Evolutionary conservation across 2,113 vertebrate genomes (phyloP).

Genomic region (Pholis gunnellus): DNA sequence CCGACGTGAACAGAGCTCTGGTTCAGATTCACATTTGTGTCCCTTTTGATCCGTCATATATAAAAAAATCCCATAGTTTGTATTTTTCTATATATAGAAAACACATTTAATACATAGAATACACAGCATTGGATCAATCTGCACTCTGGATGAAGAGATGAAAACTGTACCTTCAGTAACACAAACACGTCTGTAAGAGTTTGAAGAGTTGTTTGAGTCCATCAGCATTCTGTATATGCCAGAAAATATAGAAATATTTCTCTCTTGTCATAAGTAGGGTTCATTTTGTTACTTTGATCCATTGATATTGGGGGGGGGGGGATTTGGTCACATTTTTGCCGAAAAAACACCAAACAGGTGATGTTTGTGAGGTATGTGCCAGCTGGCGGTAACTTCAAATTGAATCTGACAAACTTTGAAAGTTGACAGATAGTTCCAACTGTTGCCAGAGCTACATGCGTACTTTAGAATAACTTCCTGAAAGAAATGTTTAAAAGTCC

Average conservation of each 20-base stretch:
- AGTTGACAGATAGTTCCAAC: not conserved
- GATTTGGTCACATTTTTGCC: not conserved
- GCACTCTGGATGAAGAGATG: constrained; percentile 32
- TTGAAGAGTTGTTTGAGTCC: not conserved
- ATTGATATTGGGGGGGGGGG: not conserved
- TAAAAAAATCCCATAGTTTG: constrained; percentile 47
- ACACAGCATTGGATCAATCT: constrained; percentile 51
- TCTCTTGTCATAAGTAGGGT: not conserved
- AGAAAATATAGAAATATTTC: not conserved
- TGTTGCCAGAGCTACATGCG: not conserved
- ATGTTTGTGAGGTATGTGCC: not conserved
- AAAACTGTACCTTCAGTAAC: not conserved
- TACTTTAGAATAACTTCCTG: not conserved
- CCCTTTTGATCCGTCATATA: constrained; percentile 34
- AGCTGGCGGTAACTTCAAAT: not conserved
- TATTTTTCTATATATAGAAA: constrained; percentile 13
- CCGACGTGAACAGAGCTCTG: constrained; percentile 9
- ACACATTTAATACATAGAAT: too few relatives aligned
- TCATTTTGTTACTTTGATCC: too few relatives aligned
- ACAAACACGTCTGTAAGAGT: constrained; percentile 23
- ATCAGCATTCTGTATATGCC: too few relatives aligned
- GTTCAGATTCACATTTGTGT: constrained; percentile 19
- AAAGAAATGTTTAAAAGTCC: not conserved
- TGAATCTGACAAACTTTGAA: not conserved
- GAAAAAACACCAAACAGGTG: not conserved